Percentiles rank a stretch among this genome's conserved stretches.
phyloP scores from a whole-genome alignment of 1,140 invertebrate species.

The Drosophila nigromelanica region DNA sequence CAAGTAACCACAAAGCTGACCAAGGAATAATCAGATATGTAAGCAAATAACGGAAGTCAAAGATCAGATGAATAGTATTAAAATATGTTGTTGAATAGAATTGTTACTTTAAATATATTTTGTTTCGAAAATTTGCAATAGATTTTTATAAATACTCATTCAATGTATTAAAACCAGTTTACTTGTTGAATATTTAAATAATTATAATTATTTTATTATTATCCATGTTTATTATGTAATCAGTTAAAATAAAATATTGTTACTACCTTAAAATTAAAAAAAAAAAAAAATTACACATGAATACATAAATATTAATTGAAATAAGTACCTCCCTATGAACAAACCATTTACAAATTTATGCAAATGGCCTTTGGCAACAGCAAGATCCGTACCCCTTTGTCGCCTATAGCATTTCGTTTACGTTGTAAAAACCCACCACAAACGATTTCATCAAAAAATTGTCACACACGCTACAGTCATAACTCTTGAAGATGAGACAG shows the following conservation, averaged over 20 bases:
- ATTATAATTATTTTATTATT: background rate
- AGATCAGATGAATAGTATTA: background rate
- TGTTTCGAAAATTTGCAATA: too few relatives aligned
- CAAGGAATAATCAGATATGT: background rate
- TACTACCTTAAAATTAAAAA: background rate
- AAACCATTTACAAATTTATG: conserved; percentile 31
- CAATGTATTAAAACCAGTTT: too few relatives aligned
- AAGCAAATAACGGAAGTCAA: background rate
- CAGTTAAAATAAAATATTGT: too few relatives aligned
- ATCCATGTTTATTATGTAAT: too few relatives aligned
- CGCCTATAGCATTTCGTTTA: background rate
- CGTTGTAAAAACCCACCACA: background rate
- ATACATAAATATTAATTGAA: background rate
- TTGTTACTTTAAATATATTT: background rate
- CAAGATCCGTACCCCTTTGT: background rate
- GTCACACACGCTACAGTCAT: conserved; percentile 20
- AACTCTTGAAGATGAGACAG: conserved; percentile 32
- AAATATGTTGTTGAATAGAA: too few relatives aligned
- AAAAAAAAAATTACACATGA: background rate
- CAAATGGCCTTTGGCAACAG: background rate
- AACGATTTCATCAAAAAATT: conserved; percentile 40
- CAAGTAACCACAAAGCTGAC: background rate
- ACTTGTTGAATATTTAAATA: too few relatives aligned
- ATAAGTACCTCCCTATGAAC: background rate
- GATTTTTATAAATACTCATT: too few relatives aligned